A percentile compares a stretch with the other conserved stretches of the same genome.
These are phyloP conservation scores for Leptopilina boulardi DNA, from an alignment of 1,140 invertebrate species.

Conservation along the genomic window DNA sequence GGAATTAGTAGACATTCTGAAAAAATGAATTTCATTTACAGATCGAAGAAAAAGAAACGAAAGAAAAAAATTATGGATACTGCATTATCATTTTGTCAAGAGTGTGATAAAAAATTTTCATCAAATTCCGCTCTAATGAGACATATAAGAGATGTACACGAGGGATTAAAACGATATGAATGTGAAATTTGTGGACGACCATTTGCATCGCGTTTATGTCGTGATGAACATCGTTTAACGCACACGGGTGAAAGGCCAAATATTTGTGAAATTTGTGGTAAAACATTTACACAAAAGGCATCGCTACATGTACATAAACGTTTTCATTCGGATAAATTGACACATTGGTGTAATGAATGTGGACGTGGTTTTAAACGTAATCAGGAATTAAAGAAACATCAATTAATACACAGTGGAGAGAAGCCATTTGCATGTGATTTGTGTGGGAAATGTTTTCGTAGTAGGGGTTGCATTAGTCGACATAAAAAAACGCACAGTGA, in stretches of 20 bases:
- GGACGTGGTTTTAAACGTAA: slow-evolving; percentile 55
- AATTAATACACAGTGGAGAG: slow-evolving; percentile 48
- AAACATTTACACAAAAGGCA: slow-evolving; percentile 81
- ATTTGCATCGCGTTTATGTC: slow-evolving; percentile 55
- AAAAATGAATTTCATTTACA: slow-evolving; percentile 18
- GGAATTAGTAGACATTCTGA: no score
- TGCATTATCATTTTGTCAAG: background rate
- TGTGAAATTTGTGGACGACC: slow-evolving; percentile 64
- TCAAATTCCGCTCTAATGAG: slow-evolving; percentile 57
- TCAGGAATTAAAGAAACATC: slow-evolving; percentile 61
- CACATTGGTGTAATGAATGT: slow-evolving; percentile 54
- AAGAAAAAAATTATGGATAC: no score
- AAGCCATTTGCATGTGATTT: slow-evolving; percentile 60
- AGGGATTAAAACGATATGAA: slow-evolving; percentile 58
- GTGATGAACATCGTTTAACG: slow-evolving; percentile 61
- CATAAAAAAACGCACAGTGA: slow-evolving; percentile 44
- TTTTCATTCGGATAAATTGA: slow-evolving; percentile 58
- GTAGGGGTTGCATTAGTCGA: slow-evolving; percentile 63
- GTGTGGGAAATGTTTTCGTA: slow-evolving; percentile 79
- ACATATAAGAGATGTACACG: slow-evolving; percentile 62
- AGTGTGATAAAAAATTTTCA: slow-evolving; percentile 49
- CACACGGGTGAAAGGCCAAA: slow-evolving; percentile 80
- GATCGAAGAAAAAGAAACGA: slow-evolving; percentile 45
- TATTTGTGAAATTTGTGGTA: slow-evolving; percentile 81
- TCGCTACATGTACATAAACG: slow-evolving; percentile 73